Base-by-base conservation (phyloP, 64 coral and sea anemone species). In the Actinia equina region DNA sequence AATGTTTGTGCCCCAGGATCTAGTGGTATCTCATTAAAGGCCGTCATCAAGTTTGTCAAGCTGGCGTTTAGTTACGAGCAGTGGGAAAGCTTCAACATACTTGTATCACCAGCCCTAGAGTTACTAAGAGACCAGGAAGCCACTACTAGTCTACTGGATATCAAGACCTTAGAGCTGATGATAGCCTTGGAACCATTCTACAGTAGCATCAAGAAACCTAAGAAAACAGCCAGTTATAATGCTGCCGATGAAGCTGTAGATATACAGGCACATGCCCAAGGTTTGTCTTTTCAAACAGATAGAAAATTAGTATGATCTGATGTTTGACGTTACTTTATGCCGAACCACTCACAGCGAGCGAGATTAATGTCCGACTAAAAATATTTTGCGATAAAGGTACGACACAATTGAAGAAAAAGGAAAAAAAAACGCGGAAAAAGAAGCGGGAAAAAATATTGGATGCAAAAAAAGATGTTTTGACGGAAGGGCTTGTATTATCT, bases 41-140 rank as follows among this genome's bases (percentile, higher is more conserved):
- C 93, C 20, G 85, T 99, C 27, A 91, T 99, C 42, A 95, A 95
- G 61, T 99, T 99, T 77, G 77, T 95, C 3, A 99, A 99, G 67
- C 88, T 81, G 63, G 97, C 97, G 1, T 99, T 95, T 41, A 99
- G 91, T 53, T 99, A 90, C 65, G 91, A 99, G 44, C 97, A 99
- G 51, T 99, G 97, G 91, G 97, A 99, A 16, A 79, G 91, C 26
- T 90, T 99, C 82, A 85, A 89, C 43, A 22, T 77, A 0, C 85
- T 99, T 16, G 86, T 93, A 17, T 71, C 86, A 43, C 93, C 88
- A 3, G 64, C 88, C 5, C 77, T 99, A 23, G 86, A 90, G 15
- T 85, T 99, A 41, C 84, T 98, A 20, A 88, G 84, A 52, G 86
- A 95, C 37, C 88, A 86, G 1, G 27, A 88, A 19, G 70, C 87